A percentile compares a stretch with the other conserved stretches of the same genome.
Conservation (phyloP, 2,888 invertebrate species). For the Zaprionus bogoriensis region DNA sequence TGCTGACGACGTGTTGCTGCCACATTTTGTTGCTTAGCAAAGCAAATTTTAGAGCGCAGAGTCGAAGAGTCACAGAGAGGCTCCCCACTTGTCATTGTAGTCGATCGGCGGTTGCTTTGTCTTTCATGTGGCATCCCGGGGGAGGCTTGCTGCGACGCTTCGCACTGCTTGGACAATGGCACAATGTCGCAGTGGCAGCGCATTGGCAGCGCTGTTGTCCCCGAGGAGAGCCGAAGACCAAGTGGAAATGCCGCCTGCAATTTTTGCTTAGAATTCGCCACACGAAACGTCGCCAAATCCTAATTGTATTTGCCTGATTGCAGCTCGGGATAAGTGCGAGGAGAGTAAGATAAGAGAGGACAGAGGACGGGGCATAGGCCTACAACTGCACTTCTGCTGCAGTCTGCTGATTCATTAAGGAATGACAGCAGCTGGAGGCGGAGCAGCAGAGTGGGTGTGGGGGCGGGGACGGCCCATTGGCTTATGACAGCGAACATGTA, state of each 20-base stretch:
- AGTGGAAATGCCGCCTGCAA: constrained; percentile 32
- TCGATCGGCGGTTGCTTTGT: constrained; percentile 37
- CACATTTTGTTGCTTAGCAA: constrained; percentile 35
- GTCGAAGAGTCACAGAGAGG: background rate
- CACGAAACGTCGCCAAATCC: constrained; percentile 67
- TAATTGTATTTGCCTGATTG: constrained; percentile 76
- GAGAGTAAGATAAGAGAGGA: background rate
- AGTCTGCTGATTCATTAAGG: background rate
- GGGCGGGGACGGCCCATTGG: constrained; percentile 19
- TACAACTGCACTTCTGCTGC: background rate
- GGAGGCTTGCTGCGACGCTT: constrained; percentile 30
- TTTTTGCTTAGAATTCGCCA: constrained; percentile 63
- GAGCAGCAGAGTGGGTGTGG: background rate
- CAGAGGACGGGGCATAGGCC: background rate
- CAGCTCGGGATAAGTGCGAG: constrained; percentile 20
- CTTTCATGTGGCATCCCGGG: constrained; percentile 67
- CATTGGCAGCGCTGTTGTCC: constrained; percentile 13
- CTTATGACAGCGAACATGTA: constrained; percentile 76
- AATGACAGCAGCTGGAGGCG: background rate
- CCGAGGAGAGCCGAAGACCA: constrained; percentile 29
- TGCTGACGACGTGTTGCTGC: constrained; percentile 13
- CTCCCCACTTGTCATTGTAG: background rate
- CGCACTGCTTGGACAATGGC: constrained; percentile 36
- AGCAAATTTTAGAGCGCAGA: constrained; percentile 25
- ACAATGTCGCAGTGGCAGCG: constrained; percentile 14